These are phyloP conservation scores for Prosapia bicincta DNA, from an alignment of 2,888 invertebrate genomes.

Conservation along the genomic window DNA sequence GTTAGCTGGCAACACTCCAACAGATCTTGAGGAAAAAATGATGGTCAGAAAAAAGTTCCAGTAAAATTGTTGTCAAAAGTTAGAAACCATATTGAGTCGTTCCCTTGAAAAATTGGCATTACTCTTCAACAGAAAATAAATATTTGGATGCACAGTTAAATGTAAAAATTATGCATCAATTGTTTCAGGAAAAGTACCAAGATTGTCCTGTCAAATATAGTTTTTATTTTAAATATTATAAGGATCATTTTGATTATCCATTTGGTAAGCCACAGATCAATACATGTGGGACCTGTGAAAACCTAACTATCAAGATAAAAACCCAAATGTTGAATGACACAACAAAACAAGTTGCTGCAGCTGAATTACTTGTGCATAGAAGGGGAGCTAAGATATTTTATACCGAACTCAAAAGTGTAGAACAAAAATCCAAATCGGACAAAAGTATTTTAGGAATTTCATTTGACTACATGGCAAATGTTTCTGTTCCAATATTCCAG, in stretches of 20 bases:
- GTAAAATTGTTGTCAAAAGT: too few relatives aligned
- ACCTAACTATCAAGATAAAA: constrained; percentile 1
- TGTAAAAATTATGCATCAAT: constrained; percentile 3
- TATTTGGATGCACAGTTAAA: background rate
- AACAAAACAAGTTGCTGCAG: background rate
- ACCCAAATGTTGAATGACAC: background rate
- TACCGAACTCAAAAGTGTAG: background rate
- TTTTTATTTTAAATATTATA: constrained; percentile 34
- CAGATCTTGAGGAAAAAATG: too few relatives aligned
- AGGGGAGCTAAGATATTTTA: constrained; percentile 3
- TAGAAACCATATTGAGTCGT: constrained; percentile 3
- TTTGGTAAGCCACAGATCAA: constrained; percentile 5
- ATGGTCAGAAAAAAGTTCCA: too few relatives aligned
- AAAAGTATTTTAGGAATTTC: background rate
- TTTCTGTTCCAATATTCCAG: constrained; percentile 5
- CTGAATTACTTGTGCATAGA: constrained; percentile 8
- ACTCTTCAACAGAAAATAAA: background rate
- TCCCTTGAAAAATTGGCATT: constrained; percentile 3
- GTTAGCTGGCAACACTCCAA: too few relatives aligned
- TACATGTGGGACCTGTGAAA: constrained; percentile 2
- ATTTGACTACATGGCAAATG: constrained; percentile 6
- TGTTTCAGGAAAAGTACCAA: constrained; percentile 4
- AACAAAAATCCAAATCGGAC: background rate
- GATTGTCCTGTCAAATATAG: background rate
- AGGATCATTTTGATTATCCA: background rate